Conservation (phyloP, 2,888 invertebrate genomes). For the Caenorhabditis sp. region DNA sequence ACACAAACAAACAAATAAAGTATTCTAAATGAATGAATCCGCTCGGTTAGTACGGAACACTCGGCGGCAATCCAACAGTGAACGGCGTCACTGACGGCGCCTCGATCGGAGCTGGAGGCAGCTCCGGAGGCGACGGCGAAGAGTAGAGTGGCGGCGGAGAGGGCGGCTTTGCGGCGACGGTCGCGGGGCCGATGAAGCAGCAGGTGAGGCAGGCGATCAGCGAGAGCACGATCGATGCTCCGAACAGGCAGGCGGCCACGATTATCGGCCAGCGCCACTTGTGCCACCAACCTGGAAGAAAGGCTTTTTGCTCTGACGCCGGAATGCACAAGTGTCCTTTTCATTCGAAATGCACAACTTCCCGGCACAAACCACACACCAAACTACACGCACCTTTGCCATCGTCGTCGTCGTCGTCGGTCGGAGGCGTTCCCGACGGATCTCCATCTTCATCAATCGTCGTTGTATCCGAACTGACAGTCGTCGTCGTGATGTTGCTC, state of each 20-base stretch:
- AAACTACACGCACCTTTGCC: neutral
- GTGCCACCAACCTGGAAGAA: constrained; percentile 44
- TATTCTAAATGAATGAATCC: neutral
- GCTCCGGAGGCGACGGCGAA: constrained; percentile 40
- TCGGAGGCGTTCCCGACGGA: neutral
- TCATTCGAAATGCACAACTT: neutral
- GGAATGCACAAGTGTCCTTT: neutral
- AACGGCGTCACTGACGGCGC: constrained; percentile 37
- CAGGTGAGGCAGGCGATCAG: constrained; percentile 33
- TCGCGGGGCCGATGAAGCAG: constrained; percentile 41
- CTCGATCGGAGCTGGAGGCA: constrained; percentile 45
- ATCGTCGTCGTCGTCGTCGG: neutral
- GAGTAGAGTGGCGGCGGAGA: constrained; percentile 50
- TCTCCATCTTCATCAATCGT: neutral
- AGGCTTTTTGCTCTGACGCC: neutral
- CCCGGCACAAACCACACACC: neutral
- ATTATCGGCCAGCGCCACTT: constrained; percentile 49
- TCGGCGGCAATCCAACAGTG: constrained; percentile 51
- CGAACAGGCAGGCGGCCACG: constrained; percentile 15
- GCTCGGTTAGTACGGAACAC: constrained; percentile 23
- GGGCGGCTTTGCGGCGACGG: constrained; percentile 28
- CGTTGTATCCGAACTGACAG: neutral
- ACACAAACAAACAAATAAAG: constrained; percentile 19
- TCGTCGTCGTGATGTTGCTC: constrained; percentile 9
- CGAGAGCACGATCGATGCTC: constrained; percentile 11